Evolutionary conservation across 2,113 vertebrate genomes (phyloP), one percentile per base, ranked within the genome.

Genomic region (Saguinus imperator): DNA sequence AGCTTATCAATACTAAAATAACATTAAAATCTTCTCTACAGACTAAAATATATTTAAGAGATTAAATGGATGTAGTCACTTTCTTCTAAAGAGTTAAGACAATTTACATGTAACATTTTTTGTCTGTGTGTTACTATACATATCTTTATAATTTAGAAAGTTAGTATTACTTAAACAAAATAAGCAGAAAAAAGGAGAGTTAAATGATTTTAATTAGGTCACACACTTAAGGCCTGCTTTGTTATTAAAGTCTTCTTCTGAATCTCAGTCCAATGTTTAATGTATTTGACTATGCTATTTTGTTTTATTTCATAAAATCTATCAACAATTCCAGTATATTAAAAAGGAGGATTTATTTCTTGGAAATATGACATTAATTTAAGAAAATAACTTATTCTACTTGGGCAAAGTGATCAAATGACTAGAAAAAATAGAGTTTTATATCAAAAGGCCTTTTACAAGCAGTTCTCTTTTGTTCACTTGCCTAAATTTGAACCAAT

Each of bases 341-440:
- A 77, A 5, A 86, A 87, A 87, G 73, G 5, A 77, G 21, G 64
- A 87, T 64, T 94, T 57, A 94, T 75, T 96, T 93, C 68, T 50
- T 96, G 70, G 77, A 94, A 97, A 95, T 94, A 84, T 77, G 89
- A 77, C 85, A 97, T 88, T 94, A 91, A 93, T 94, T 93, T 93
- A 94, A 97, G 80, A 96, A 94, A 94, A 95, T 85, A 95, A 68
- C 77, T 93, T 64, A 79, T n/a, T 89, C 57, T 80, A 77, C 64
- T 94, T 3, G 48, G 91, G 64, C n/a, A 87, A 92, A 85, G 81
- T 57, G 48, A 95, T 91, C 81, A 92, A 94, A 92, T 92, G 73
- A 95, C 58, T 64, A 75, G 52, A 84, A 50, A 97, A 97, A 96
- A 95, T 86, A 76, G 82, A 79, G 68, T 92, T 92, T 94, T 79